Base-by-base conservation (phyloP, 2,113 vertebrate genomes). In the Anseranas semipalmata region DNA sequence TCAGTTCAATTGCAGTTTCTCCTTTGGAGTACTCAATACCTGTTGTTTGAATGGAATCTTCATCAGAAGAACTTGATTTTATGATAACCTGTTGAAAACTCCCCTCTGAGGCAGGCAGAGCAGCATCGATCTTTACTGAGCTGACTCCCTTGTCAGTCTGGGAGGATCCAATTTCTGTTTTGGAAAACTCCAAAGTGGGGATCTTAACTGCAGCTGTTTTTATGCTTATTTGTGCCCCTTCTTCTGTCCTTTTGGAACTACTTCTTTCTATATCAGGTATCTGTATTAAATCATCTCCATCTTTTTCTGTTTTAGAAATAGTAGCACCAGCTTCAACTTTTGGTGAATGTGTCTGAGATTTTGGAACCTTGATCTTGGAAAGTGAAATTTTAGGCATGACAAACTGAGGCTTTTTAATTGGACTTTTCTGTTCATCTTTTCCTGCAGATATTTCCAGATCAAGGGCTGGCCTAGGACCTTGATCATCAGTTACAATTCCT, bases 341-440 rank as follows among this genome's bases (percentile, higher is more conserved):
- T 2, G 58, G 30, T 32, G 59, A 52, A 45, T 43, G 12, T 15
- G 33, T 63, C 11, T 62, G 91, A 7, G 83, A 85, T 85, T 92
- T 96, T 17, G 96, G 60, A 75, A 91, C 39, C 60, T 89, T 96
- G 50, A 73, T 85, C 71, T 94, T 96, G n/a, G 97, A 93, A 7
- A 97, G 89, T 3, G 89, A 90, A 52, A 96, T 97, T 73, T 92
- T 94, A 18, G 96, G 97, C 91, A 95, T 74, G 41, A 59, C 65
- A 25, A 98, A 95, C 32, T 95, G 92, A 22, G 96, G 66, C 41
- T 87, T 96, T 74, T 88, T 84, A 65, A 9, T 1, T 12, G 50
- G 77, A 27, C 90, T 96, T 68, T 63, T 95, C 37, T 87, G 91
- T 17, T 91, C 73, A 11, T n/a, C 73, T 67, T 92, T 94, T 73